Percentiles rank a stretch among this genome's conserved stretches.
Conservation (phyloP, 2,113 vertebrate species). For the Channa argus region DNA sequence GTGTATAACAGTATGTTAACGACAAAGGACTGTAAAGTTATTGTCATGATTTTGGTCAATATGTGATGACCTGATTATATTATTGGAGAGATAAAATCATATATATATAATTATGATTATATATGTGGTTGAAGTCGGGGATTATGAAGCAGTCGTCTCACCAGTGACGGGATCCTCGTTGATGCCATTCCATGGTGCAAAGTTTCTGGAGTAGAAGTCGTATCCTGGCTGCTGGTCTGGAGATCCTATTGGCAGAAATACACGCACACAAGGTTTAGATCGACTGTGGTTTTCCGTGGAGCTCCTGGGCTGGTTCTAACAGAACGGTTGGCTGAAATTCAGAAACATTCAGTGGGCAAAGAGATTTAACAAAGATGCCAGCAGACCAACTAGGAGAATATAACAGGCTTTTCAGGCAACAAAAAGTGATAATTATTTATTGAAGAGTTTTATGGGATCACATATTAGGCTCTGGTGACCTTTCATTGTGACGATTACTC, state of each 20-base stretch:
- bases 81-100: too few species aligned
- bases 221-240: slow-evolving; percentile 77
- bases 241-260: slow-evolving; percentile 72
- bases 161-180: slow-evolving; percentile 93
- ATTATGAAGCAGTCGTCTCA: slow-evolving; percentile 30
- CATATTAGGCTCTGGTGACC: slow-evolving; percentile 40
- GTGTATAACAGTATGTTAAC: neutral
- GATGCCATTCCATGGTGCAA: slow-evolving; percentile 91
- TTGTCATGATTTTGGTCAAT: too few species aligned
- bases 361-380: too few species aligned
- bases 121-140: too few species aligned
- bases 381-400: too few species aligned
- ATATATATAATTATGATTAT: too few species aligned
- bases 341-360: neutral
- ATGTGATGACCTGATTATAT: too few species aligned
- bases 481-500: slow-evolving; percentile 88
- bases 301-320: neutral
- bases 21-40: neutral
- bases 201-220: slow-evolving; percentile 94
- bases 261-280: neutral
- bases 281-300: too few species aligned
- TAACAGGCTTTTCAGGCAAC: too few species aligned
- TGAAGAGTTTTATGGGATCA: too few species aligned
- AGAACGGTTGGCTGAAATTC: neutral
- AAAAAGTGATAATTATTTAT: too few species aligned